Evolutionary conservation across 2,888 invertebrate genomes (phyloP), one percentile per base, ranked within the genome.

Genomic region (Busseola fusca): DNA sequence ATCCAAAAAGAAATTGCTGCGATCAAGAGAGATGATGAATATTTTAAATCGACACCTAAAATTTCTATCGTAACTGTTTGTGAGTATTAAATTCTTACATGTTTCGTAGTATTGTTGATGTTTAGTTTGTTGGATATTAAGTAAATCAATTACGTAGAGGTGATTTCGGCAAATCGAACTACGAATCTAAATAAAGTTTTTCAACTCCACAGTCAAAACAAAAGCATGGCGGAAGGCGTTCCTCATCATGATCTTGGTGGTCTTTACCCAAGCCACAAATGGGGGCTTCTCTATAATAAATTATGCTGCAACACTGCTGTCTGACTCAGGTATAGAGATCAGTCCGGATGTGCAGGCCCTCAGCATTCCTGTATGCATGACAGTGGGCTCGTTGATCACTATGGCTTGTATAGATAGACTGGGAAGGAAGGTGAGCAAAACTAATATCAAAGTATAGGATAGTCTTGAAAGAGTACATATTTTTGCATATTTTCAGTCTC

Each of bases 41-140:
- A 87, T 74, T 92, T 87, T 76, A 91, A 90, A 77, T 87, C 91
- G 0, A 73, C 92, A 64, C 91, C 93, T 0, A 78, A 87, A 21
- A 80, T 93, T 37, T 89, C 91, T 3, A 87, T 90, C 58, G 37
- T 85, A 14, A 87, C 83, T 12, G 91, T 93, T 66, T 86, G 93
- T 93, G 83, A 91, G 91, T 88, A 81, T 59, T 73, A 3, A 34
- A 30, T 10, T 7, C 3, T 10, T 37, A 18, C 10, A 1, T n/a
- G 57, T 50, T 18, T 16, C 0, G 16, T 16, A 7, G 2, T 16
- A 14, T n/a, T 50, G 7, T 50, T 27, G 1, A 50, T 18, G n/a
- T 27, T 18, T 0, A 37, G n/a, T n/a, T n/a, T n/a, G n/a, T n/a
- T n/a, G n/a, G 3, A 56, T n/a, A 16, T 9, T 21, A 40, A 1